These are phyloP conservation scores for Phyllotreta striolata DNA, from an alignment of 2,888 invertebrate species.

Conservation along the genomic window DNA sequence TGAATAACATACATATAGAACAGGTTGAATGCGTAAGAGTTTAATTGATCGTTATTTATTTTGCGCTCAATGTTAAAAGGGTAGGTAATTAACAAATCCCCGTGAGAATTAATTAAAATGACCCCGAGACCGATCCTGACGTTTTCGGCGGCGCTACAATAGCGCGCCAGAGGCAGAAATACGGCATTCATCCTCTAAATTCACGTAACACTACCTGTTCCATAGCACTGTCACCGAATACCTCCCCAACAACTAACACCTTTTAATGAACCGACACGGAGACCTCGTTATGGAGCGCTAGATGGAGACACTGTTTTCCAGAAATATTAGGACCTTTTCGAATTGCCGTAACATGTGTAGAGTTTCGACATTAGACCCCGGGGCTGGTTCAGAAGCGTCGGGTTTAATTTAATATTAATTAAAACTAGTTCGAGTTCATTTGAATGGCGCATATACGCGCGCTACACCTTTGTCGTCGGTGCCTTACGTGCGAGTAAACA, in stretches of 20 bases:
- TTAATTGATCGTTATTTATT: too few species aligned
- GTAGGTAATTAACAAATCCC: neutral
- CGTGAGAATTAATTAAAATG: conserved; percentile 13
- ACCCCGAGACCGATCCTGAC: conserved; percentile 30
- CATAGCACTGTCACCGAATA: conserved; percentile 45
- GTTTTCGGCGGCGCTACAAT: conserved; percentile 44
- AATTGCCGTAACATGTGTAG: conserved; percentile 12
- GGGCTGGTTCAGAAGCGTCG: neutral
- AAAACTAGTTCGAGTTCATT: conserved; percentile 13
- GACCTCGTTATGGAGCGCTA: conserved; percentile 20
- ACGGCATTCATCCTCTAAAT: conserved; percentile 40
- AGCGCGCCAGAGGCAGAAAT: conserved; percentile 41
- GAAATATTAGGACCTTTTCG: conserved; percentile 23
- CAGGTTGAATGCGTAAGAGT: too few species aligned
- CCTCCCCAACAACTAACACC: conserved; percentile 44
- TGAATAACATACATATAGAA: too few species aligned
- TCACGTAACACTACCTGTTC: conserved; percentile 34
- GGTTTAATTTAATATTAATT: conserved; percentile 15
- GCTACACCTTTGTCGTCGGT: too few species aligned
- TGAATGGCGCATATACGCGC: neutral
- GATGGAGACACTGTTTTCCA: conserved; percentile 15
- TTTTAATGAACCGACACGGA: conserved; percentile 43
- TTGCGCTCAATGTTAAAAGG: too few species aligned
- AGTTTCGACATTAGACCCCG: neutral
- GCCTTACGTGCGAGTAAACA: too few species aligned